Evolutionary conservation across 2,113 vertebrate species (phyloP).

Genomic region (Geococcyx californianus): DNA sequence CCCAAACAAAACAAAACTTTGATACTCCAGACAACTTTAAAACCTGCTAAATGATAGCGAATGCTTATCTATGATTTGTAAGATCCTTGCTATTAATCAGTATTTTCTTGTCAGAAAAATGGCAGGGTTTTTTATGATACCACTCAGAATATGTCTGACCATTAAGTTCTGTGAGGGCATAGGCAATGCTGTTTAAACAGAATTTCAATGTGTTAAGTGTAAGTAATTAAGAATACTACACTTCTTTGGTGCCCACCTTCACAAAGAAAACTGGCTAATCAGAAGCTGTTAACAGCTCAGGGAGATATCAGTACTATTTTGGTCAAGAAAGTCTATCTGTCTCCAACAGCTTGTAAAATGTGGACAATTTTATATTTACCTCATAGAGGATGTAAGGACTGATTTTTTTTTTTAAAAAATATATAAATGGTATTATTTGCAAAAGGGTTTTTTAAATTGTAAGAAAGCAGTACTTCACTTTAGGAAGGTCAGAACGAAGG

Average conservation of each 20-base stretch:
- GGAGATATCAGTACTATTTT: constrained; percentile 7
- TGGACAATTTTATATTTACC: neutral
- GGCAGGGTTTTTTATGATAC: neutral
- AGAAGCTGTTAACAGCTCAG: constrained; percentile 12
- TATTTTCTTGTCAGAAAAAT: neutral
- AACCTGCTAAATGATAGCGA: neutral
- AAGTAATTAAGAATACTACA: neutral
- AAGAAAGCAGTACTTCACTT: neutral
- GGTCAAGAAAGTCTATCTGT: neutral
- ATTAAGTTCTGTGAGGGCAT: neutral
- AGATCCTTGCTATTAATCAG: neutral
- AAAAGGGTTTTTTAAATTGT: neutral
- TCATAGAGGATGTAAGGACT: neutral
- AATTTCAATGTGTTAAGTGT: constrained; percentile 4
- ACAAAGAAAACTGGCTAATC: constrained; percentile 10
- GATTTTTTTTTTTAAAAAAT: neutral
- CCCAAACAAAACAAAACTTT: neutral
- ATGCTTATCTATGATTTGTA: neutral
- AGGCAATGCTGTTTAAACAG: constrained; percentile 10
- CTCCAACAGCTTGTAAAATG: neutral
- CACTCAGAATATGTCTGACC: neutral
- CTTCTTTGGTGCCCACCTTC: neutral
- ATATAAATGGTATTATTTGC: neutral
- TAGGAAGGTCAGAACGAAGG: neutral
- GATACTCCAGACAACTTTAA: neutral